Conservation (phyloP, 2,797 vertebrate species). For the Cirrhinus molitorella region DNA sequence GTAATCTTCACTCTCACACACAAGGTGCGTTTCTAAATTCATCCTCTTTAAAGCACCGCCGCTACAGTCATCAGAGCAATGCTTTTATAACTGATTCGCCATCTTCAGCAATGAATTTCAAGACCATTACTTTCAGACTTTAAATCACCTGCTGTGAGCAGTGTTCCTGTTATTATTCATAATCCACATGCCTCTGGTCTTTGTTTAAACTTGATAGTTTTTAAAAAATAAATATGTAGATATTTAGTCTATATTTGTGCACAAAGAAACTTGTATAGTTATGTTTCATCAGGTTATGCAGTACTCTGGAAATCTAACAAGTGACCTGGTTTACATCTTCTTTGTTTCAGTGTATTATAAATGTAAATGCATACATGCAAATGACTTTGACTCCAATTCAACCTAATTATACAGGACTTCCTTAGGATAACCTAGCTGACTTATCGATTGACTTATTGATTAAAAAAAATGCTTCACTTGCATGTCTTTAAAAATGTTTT, state of each 20-base stretch:
- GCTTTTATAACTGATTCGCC: background rate
- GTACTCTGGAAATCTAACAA: background rate
- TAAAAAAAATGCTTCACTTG: background rate
- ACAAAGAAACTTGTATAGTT: background rate
- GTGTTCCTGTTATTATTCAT: background rate
- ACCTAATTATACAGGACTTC: background rate
- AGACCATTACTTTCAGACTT: background rate
- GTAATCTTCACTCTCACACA: background rate
- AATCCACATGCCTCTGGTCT: background rate
- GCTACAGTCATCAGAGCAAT: background rate
- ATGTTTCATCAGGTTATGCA: background rate
- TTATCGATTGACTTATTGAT: background rate
- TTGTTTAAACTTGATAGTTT: background rate
- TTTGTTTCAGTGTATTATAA: background rate
- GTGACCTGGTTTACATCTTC: background rate
- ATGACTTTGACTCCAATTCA: background rate
- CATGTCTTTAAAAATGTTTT: too few relatives aligned
- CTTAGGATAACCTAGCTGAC: background rate
- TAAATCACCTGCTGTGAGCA: background rate
- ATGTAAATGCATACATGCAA: background rate
- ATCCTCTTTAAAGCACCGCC: background rate
- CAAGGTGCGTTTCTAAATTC: slow-evolving; percentile 11
- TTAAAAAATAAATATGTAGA: background rate
- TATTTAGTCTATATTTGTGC: background rate
- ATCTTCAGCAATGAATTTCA: background rate